A percentile compares a stretch with the other conserved stretches of the same genome.
Evolutionary conservation across 2,888 invertebrate species (phyloP).

Genomic region (Lampropteryx suffumata): DNA sequence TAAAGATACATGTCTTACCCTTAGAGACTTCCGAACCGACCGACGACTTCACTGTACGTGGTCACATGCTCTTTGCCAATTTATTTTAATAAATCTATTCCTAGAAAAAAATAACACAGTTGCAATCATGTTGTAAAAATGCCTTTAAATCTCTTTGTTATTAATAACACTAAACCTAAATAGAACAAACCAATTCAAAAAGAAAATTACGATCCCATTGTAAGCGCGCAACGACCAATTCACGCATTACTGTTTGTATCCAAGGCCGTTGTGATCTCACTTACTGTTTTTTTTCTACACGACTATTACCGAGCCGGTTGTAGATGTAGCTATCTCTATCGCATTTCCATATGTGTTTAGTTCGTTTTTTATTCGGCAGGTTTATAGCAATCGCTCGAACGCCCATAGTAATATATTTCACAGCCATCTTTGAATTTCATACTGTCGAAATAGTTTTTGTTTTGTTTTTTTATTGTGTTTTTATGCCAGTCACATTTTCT

Average conservation of each 20-base stretch:
- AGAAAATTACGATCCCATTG: constrained; percentile 21
- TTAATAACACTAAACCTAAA: not conserved
- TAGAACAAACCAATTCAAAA: constrained; percentile 16
- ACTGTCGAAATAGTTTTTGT: constrained; percentile 53
- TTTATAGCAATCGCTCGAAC: constrained; percentile 42
- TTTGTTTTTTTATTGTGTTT: constrained; percentile 47
- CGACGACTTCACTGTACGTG: too few species aligned
- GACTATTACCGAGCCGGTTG: constrained; percentile 57
- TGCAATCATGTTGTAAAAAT: too few species aligned
- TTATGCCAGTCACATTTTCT: constrained; percentile 62
- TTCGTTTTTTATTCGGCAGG: constrained; percentile 35
- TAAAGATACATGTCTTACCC: too few species aligned
- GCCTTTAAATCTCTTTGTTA: not conserved
- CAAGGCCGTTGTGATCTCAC: constrained; percentile 79
- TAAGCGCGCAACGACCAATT: constrained; percentile 55
- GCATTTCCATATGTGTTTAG: constrained; percentile 35
- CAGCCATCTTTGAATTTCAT: constrained; percentile 63
- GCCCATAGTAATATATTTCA: constrained; percentile 47
- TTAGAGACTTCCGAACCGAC: too few species aligned
- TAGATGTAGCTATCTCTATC: constrained; percentile 42
- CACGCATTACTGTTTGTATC: constrained; percentile 46
- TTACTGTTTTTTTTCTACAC: constrained; percentile 62
- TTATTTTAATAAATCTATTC: too few species aligned
- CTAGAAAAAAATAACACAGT: too few species aligned
- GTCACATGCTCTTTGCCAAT: too few species aligned